Percentiles rank a stretch among this genome's conserved stretches.
phyloP scores from a whole-genome alignment of 2,797 vertebrate species.

The Salmo trutta region DNA sequence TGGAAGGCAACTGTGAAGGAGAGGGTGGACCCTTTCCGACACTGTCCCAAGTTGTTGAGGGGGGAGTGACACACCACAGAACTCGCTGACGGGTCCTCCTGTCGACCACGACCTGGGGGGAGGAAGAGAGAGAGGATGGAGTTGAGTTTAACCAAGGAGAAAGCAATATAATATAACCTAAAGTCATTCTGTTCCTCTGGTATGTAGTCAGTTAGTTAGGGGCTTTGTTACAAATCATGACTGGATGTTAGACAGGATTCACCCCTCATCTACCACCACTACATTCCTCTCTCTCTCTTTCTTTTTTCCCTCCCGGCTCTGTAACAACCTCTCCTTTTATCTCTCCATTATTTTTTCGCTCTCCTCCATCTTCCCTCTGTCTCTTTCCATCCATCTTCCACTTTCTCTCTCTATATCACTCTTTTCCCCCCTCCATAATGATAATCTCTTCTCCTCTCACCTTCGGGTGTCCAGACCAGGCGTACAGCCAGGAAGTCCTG shows the following conservation, averaged over 20 bases:
- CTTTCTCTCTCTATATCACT: background rate
- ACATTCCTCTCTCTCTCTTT: background rate
- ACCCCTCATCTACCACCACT: background rate
- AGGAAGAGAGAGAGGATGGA: background rate
- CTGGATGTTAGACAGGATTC: background rate
- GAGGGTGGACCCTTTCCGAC: conserved; percentile 82
- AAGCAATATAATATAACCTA: background rate
- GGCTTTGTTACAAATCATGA: background rate
- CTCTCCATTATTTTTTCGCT: background rate
- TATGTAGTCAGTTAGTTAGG: background rate
- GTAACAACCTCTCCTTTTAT: background rate
- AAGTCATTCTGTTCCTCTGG: background rate
- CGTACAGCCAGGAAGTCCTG: conserved; percentile 86
- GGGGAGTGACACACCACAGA: conserved; percentile 88
- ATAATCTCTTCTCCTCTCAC: conserved; percentile 56
- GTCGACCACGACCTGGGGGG: conserved; percentile 69
- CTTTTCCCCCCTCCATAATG: background rate
- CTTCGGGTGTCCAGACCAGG: conserved; percentile 85
- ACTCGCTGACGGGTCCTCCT: conserved; percentile 68
- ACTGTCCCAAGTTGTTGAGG: conserved; percentile 83
- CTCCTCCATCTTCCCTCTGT: background rate
- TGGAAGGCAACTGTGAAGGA: conserved; percentile 87
- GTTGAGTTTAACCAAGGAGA: background rate
- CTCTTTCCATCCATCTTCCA: background rate
- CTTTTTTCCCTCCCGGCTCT: background rate